phyloP scores from a whole-genome alignment of 2,888 invertebrate genomes.

The Cephalotes varians region DNA sequence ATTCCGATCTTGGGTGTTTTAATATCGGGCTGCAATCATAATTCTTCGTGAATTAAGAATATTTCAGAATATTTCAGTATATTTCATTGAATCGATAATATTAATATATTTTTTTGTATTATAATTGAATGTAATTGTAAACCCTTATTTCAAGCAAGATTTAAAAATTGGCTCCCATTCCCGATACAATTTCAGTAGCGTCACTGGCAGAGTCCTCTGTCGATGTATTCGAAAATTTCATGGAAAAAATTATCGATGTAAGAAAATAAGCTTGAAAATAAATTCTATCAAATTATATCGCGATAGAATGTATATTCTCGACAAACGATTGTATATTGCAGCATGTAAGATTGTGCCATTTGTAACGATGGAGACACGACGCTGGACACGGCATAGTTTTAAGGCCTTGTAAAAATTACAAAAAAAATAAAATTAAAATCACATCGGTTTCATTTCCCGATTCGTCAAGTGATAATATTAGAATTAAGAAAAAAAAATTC shows the following conservation, averaged over 20 bases:
- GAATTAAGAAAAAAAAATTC: constrained; percentile 24
- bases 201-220: neutral
- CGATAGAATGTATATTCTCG: neutral
- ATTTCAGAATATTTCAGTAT: neutral
- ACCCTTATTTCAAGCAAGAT: neutral
- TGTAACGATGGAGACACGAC: neutral
- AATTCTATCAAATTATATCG: neutral
- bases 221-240: neutral
- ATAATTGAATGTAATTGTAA: neutral
- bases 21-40: neutral
- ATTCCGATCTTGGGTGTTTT: neutral
- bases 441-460: neutral
- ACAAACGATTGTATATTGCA: neutral
- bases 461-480: neutral
- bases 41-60: neutral
- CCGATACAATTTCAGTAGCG: neutral
- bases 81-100: neutral
- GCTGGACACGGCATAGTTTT: neutral
- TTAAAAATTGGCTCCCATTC: neutral
- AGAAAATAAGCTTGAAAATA: neutral
- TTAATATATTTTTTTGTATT: neutral
- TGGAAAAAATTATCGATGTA: constrained; percentile 2
- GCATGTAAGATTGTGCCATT: neutral
- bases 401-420: neutral
- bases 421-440: neutral